Evolutionary conservation across 2,113 vertebrate species (phyloP), one percentile per base, ranked within the genome.

Genomic region (Neolamprologus tretocephalus): DNA sequence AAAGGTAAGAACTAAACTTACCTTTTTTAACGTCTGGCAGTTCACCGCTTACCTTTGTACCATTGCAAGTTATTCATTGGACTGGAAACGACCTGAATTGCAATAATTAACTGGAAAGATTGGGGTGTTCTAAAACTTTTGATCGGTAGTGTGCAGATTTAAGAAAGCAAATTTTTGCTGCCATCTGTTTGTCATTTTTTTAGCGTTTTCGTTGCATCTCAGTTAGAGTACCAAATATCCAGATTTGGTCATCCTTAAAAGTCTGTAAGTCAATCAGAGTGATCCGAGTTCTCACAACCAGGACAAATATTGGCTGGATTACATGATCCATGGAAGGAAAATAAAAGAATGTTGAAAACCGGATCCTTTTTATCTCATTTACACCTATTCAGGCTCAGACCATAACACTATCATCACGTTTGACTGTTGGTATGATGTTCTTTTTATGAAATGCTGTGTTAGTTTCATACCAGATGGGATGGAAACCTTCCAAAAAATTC

Each of bases 391-490:
- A 66, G 61, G 61, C 61, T 1, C 61, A 68, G 61, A 68, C 61
- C 10, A 37, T n/a, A 66, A n/a, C 19, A 21, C 61, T 8, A 13
- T 0, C 61, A 37, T 21, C 61, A 8, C 6, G 11, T 0, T 37
- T 68, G 33, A 13, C 61, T 68, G 33, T 37, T 68, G 11, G 10
- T 21, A 66, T 61, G 57, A 61, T 61, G 57, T 61, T 57, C 13
- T 28, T 58, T 58, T 58, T 16, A 16, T 35, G 58, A 63, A 63
- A n/a, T 63, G 58, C 58, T 35, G 31, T 35, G 58, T 1, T 63
- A n/a, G 17, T 63, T 63, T 63, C 31, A 63, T 3, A 63, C 17
- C 9, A 11, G 17, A 31, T 58, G 57, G 26, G 55, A 3, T 10
- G 2, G 57, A 61, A 1, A 61, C 57, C 57, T 33, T 61, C 26